Percentiles rank a stretch among this genome's conserved stretches.
Evolutionary conservation across 2,888 invertebrate species (phyloP).

Genomic region (Plusia festucae): DNA sequence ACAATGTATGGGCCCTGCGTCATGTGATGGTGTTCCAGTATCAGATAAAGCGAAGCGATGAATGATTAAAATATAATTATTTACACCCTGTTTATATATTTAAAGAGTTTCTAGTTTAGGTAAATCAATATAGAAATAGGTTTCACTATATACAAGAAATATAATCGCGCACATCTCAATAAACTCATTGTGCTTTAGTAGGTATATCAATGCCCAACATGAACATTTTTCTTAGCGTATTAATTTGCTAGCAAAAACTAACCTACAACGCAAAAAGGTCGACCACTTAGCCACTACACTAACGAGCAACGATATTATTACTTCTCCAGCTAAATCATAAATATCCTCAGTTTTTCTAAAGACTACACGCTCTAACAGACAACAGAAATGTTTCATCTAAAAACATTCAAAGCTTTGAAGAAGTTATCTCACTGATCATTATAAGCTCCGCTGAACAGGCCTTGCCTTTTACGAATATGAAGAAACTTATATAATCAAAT

Average conservation of each 20-base stretch:
- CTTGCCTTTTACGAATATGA: conserved; percentile 28
- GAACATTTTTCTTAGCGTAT: no score
- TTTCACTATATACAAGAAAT: no score
- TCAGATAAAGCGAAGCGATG: conserved; percentile 14
- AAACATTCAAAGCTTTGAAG: conserved; percentile 33
- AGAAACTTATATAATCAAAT: conserved; percentile 24
- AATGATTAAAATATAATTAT: background rate
- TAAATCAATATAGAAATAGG: no score
- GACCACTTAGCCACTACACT: no score
- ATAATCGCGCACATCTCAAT: no score
- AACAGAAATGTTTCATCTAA: conserved; percentile 38
- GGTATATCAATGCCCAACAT: no score
- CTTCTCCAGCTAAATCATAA: background rate
- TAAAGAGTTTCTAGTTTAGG: no score
- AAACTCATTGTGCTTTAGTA: no score
- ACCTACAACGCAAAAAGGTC: no score
- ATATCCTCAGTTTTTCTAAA: conserved; percentile 24
- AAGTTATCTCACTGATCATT: conserved; percentile 31
- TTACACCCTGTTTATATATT: no score
- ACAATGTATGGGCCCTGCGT: conserved; percentile 31
- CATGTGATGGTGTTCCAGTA: conserved; percentile 18
- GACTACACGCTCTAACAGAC: conserved; percentile 34
- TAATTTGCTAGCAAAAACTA: no score
- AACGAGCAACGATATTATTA: background rate
- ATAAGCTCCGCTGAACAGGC: conserved; percentile 47